Conservation (phyloP, 2,113 vertebrate species). For the Psettodes erumei region DNA sequence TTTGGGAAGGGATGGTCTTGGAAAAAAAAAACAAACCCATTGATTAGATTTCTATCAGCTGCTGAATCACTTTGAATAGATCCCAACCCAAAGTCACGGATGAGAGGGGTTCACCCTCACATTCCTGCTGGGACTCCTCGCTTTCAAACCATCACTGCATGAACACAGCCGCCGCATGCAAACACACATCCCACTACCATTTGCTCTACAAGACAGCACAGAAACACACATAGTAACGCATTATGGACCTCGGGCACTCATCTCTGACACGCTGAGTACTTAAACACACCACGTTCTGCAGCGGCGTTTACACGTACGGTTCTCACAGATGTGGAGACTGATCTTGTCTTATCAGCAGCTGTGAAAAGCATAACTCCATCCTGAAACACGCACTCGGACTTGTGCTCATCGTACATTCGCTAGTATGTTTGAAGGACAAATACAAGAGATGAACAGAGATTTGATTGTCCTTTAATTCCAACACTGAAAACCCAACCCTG, state of each 20-base stretch:
- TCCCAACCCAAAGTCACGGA: background rate
- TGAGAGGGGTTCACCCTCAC: slow-evolving; percentile 11
- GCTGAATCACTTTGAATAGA: slow-evolving; percentile 22
- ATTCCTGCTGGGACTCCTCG: slow-evolving; percentile 3
- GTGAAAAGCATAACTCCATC: slow-evolving; percentile 8
- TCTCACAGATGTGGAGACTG: background rate
- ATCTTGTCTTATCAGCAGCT: slow-evolving; percentile 39
- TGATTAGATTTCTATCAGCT: slow-evolving; percentile 9
- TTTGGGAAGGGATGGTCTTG: slow-evolving; percentile 49
- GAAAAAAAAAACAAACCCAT: background rate
- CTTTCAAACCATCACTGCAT: slow-evolving; percentile 35
- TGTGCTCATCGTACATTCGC: slow-evolving; percentile 19
- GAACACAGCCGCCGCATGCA: slow-evolving; percentile 52
- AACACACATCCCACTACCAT: slow-evolving; percentile 40
- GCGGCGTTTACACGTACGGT: background rate
- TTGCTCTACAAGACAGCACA: slow-evolving; percentile 34
- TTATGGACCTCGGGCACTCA: slow-evolving; percentile 32
- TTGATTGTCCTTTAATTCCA: slow-evolving; percentile 45
- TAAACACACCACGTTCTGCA: background rate
- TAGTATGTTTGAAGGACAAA: slow-evolving; percentile 29
- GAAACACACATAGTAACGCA: slow-evolving; percentile 36
- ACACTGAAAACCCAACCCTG: slow-evolving; percentile 6
- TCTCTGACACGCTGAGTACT: background rate
- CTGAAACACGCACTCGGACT: slow-evolving; percentile 15
- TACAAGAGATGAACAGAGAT: slow-evolving; percentile 16